A percentile compares a stretch with the other conserved stretches of the same genome.
phyloP scores from a whole-genome alignment of 2,113 vertebrate species.

The Oryzias curvinotus region DNA sequence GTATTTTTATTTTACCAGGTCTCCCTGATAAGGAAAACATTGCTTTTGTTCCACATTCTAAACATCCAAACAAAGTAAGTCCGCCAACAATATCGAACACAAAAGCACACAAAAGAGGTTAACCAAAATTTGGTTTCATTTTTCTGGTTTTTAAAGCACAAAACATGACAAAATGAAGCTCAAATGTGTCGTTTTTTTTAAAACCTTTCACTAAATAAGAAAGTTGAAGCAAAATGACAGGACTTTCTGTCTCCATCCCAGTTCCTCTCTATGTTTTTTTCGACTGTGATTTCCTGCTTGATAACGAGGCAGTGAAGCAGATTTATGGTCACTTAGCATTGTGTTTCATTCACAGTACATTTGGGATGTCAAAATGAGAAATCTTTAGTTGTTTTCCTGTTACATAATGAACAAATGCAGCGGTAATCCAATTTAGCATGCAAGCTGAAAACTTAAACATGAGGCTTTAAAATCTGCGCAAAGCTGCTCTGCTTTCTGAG shows the following conservation, averaged over 20 bases:
- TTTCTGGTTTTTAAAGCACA: no score
- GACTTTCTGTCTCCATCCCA: slow-evolving; percentile 36
- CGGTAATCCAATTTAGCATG: slow-evolving; percentile 10
- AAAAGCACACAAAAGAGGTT: neutral
- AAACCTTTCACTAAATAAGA: neutral
- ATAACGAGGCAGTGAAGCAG: slow-evolving; percentile 33
- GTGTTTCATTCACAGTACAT: slow-evolving; percentile 17
- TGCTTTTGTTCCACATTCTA: slow-evolving; percentile 81
- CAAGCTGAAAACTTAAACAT: slow-evolving; percentile 54
- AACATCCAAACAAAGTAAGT: slow-evolving; percentile 86
- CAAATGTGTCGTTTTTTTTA: neutral
- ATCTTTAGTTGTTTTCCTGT: slow-evolving; percentile 17
- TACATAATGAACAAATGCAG: slow-evolving; percentile 29
- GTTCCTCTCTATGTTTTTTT: slow-evolving; percentile 70
- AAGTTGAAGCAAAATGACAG: slow-evolving; percentile 54
- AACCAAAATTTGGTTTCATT: no score
- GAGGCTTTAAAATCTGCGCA: slow-evolving; percentile 47
- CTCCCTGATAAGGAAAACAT: slow-evolving; percentile 92
- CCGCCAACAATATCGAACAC: neutral
- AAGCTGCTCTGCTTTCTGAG: slow-evolving; percentile 34
- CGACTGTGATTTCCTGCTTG: slow-evolving; percentile 56
- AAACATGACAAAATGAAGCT: neutral
- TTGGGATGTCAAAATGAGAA: slow-evolving; percentile 14
- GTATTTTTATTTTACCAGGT: slow-evolving; percentile 73
- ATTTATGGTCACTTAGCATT: slow-evolving; percentile 46